Percentiles rank a stretch among this genome's conserved stretches.
These are phyloP conservation scores for Drosophila kohkoa DNA, from an alignment of 1,140 invertebrate genomes.

Conservation along the genomic window DNA sequence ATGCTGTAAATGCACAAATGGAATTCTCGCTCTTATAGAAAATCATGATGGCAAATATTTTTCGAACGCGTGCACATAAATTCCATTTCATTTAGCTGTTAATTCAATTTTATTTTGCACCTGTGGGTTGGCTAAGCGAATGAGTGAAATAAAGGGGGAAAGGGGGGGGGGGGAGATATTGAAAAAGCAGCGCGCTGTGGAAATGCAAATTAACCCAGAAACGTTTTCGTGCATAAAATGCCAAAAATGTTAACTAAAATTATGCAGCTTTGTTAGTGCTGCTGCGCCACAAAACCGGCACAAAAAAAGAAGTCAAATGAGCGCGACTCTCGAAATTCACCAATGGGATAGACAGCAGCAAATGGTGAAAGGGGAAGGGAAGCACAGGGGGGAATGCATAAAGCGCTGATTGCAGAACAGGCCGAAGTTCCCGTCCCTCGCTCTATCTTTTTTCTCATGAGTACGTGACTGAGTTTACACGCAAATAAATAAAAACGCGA, in stretches of 20 bases:
- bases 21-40: constrained; percentile 14
- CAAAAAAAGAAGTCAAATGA: constrained; percentile 42
- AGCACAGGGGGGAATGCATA: constrained; percentile 44
- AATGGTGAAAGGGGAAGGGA: background rate
- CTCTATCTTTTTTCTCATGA: background rate
- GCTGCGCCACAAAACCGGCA: constrained; percentile 16
- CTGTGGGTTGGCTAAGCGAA: background rate
- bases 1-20: constrained; percentile 20
- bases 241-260: constrained; percentile 75
- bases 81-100: constrained; percentile 71
- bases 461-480: constrained; percentile 69
- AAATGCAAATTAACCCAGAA: constrained; percentile 76
- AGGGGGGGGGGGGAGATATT: constrained; percentile 22
- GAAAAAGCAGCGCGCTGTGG: constrained; percentile 11
- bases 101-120: constrained; percentile 66
- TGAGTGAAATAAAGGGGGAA: background rate
- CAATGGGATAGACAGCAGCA: background rate
- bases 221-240: constrained; percentile 77
- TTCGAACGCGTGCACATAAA: constrained; percentile 57
- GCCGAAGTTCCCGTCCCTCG: background rate
- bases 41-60: constrained; percentile 46
- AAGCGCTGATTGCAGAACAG: constrained; percentile 69
- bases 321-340: constrained; percentile 32
- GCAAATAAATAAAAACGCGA: constrained; percentile 70
- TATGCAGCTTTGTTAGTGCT: constrained; percentile 58